These are phyloP conservation scores for Uropetala carovei DNA, from an alignment of 2,888 invertebrate species.

Conservation along the genomic window DNA sequence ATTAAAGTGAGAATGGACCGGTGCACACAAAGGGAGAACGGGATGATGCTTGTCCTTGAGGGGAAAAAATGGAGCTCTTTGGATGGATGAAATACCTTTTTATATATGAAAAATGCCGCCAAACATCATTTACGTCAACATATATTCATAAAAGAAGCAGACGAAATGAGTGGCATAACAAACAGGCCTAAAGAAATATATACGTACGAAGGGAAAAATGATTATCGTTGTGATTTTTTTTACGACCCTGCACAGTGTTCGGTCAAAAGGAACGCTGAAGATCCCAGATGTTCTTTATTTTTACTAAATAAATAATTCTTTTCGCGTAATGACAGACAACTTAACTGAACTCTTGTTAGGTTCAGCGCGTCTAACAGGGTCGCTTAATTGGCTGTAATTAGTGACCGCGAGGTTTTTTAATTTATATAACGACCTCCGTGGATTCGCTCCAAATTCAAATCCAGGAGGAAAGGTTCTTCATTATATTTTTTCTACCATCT, in stretches of 20 bases:
- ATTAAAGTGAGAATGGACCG: background rate
- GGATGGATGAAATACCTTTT: conserved; percentile 20
- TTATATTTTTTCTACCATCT: too few relatives aligned
- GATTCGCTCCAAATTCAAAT: too few relatives aligned
- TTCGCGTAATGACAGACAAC: background rate
- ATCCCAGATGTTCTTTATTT: background rate
- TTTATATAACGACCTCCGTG: background rate
- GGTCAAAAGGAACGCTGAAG: background rate
- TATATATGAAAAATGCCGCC: conserved; percentile 28
- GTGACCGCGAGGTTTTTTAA: background rate
- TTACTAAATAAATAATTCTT: background rate
- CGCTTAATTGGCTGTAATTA: background rate
- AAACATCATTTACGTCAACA: background rate
- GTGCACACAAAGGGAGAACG: background rate
- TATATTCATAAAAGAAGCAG: background rate
- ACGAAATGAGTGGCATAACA: background rate
- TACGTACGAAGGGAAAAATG: background rate
- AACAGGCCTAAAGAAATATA: background rate
- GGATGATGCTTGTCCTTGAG: conserved; percentile 1
- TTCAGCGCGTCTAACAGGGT: background rate
- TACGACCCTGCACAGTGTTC: background rate
- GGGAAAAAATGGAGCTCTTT: background rate
- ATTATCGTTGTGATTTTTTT: background rate
- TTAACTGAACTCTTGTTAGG: background rate
- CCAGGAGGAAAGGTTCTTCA: too few relatives aligned